These are phyloP conservation scores for Laodelphax striatellus DNA, from an alignment of 1,140 invertebrate genomes.

Conservation along the genomic window DNA sequence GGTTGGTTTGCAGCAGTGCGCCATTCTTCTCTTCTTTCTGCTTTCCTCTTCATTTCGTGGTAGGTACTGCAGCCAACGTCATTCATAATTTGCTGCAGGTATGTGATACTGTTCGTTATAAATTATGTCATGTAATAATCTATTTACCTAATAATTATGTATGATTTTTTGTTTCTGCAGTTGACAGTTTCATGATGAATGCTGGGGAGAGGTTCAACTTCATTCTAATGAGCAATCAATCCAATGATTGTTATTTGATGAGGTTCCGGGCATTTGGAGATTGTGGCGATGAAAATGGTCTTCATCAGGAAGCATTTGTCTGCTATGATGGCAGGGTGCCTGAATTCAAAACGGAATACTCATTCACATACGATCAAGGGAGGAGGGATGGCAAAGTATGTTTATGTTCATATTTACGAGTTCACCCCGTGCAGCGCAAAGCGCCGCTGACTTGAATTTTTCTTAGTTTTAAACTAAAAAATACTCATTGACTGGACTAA, in stretches of 20 bases:
- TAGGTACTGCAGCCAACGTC: too few species aligned
- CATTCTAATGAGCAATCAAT: conserved; percentile 32
- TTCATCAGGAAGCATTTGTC: conserved; percentile 14
- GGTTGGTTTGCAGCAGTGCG: too few species aligned
- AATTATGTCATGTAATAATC: too few species aligned
- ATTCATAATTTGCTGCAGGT: too few species aligned
- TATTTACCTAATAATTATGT: not conserved
- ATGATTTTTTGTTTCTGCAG: conserved; percentile 6
- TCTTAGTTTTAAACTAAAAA: too few species aligned
- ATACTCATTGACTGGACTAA: too few species aligned
- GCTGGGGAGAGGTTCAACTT: conserved; percentile 43
- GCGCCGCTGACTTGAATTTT: too few species aligned
- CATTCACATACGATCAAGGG: conserved; percentile 8
- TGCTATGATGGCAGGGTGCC: conserved; percentile 11
- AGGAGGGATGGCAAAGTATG: conserved; percentile 10
- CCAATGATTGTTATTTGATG: conserved; percentile 37
- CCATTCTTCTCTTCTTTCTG: too few species aligned
- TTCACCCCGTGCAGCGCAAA: too few species aligned
- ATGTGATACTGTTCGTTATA: too few species aligned
- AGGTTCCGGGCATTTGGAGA: conserved; percentile 32
- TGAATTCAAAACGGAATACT: not conserved
- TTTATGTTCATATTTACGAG: too few species aligned
- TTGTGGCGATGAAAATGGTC: conserved; percentile 24
- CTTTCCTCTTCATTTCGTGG: too few species aligned
- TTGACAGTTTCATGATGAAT: conserved; percentile 21